Evolutionary conservation across 2,113 vertebrate genomes (phyloP).

Genomic region (Plestiodon gilberti): DNA sequence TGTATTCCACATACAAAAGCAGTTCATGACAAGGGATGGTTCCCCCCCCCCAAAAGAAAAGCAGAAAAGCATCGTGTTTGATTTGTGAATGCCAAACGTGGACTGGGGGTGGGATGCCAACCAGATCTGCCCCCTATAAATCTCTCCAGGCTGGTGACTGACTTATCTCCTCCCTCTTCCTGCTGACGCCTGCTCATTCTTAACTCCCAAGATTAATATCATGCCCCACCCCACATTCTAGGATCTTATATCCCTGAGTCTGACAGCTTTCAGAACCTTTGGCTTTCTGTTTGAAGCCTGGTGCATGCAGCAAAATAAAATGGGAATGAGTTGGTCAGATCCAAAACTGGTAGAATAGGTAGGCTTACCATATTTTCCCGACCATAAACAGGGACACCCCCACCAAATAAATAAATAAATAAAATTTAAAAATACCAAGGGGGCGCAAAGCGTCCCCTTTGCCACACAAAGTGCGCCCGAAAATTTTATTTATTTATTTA

Average conservation of each 20-base stretch:
- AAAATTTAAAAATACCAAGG: too few relatives aligned
- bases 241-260: background rate
- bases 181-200: too few relatives aligned
- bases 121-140: too few relatives aligned
- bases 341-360: background rate
- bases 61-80: background rate
- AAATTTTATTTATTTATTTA: too few relatives aligned
- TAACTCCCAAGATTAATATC: background rate
- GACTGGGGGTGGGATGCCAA: background rate
- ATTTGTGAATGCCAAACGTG: background rate
- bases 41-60: background rate
- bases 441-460: too few relatives aligned
- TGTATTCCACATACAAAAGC: background rate
- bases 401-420: too few relatives aligned
- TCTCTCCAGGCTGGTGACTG: background rate
- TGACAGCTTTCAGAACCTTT: background rate
- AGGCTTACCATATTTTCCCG: too few relatives aligned
- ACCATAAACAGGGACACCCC: too few relatives aligned
- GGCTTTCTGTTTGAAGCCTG: background rate
- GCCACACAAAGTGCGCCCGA: too few relatives aligned
- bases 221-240: too few relatives aligned
- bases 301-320: background rate
- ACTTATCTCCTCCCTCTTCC: background rate
- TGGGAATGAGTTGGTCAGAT: background rate
- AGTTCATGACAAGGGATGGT: conserved; percentile 9